Conservation (phyloP, 64 coral and sea anemone genomes). For the Pocillopora verrucosa region DNA sequence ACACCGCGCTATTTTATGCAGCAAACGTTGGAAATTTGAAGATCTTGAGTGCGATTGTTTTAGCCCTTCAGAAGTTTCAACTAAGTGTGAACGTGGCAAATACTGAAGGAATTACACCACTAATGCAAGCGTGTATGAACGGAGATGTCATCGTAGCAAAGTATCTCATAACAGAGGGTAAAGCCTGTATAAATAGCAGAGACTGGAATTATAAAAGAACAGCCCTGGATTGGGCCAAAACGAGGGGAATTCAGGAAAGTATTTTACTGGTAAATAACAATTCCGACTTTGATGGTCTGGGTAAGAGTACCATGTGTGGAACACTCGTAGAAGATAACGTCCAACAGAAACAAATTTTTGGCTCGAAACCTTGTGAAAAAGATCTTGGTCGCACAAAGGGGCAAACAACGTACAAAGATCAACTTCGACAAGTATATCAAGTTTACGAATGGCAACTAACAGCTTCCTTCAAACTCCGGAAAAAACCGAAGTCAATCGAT, state of each 20-base stretch:
- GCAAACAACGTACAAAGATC: conserved; percentile 48
- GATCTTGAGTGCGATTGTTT: conserved; percentile 55
- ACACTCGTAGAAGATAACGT: not conserved
- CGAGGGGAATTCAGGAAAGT: conserved; percentile 14
- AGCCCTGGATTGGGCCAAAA: conserved; percentile 82
- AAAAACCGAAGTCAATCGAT: not conserved
- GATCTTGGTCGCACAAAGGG: too few species aligned
- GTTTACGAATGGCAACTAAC: conserved; percentile 82
- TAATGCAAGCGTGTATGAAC: conserved; percentile 68
- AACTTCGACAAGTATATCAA: conserved; percentile 42
- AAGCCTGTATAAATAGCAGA: conserved; percentile 65
- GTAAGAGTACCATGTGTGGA: not conserved
- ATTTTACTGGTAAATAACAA: not conserved
- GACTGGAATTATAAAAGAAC: conserved; percentile 63
- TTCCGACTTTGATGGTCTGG: not conserved
- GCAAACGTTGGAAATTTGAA: conserved; percentile 56
- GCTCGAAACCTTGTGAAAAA: too few species aligned
- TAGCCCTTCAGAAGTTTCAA: conserved; percentile 57
- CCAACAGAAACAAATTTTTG: too few species aligned
- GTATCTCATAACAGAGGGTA: conserved; percentile 67
- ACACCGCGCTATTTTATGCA: conserved; percentile 79
- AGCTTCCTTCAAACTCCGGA: conserved; percentile 47
- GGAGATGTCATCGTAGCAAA: conserved; percentile 39
- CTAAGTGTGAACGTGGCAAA: conserved; percentile 82
- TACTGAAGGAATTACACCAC: conserved; percentile 64